Percentiles rank a stretch among this genome's conserved stretches.
Evolutionary conservation across 2,797 vertebrate genomes (phyloP).

Genomic region (Monodelphis domestica): DNA sequence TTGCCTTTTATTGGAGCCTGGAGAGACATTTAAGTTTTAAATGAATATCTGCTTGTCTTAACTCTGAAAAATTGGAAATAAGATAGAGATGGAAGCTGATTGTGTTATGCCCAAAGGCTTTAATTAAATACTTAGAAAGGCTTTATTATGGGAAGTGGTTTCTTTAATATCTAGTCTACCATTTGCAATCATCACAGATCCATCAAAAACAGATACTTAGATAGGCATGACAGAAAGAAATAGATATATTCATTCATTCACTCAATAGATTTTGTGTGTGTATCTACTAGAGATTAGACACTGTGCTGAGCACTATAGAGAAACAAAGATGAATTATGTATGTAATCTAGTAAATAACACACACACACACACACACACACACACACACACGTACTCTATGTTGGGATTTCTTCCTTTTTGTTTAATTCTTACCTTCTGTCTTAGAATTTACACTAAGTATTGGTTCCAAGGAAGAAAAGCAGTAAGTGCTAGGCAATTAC

Average conservation of each 20-base stretch:
- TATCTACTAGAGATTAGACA: background rate
- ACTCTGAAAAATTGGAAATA: constrained; percentile 32
- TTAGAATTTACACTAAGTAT: too few species aligned
- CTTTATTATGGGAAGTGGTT: constrained; percentile 11
- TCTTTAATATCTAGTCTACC: constrained; percentile 48
- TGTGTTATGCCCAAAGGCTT: background rate
- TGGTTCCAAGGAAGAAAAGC: too few species aligned
- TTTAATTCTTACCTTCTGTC: too few species aligned
- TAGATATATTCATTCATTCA: background rate
- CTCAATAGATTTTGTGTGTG: background rate
- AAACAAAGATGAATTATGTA: background rate
- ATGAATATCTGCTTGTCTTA: constrained; percentile 25
- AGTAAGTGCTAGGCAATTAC: too few species aligned
- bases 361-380: background rate
- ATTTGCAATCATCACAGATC: constrained; percentile 8
- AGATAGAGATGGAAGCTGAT: background rate
- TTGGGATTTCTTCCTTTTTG: too few species aligned
- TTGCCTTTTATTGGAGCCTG: background rate
- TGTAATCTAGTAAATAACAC: background rate
- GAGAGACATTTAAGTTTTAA: background rate
- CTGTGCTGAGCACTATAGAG: background rate
- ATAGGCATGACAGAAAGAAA: background rate
- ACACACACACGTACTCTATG: background rate
- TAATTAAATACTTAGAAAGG: constrained; percentile 55
- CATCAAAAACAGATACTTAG: background rate